These are phyloP conservation scores for Actinostola sp. DNA, from an alignment of 92 coral and sea anemone genomes.

Conservation along the genomic window DNA sequence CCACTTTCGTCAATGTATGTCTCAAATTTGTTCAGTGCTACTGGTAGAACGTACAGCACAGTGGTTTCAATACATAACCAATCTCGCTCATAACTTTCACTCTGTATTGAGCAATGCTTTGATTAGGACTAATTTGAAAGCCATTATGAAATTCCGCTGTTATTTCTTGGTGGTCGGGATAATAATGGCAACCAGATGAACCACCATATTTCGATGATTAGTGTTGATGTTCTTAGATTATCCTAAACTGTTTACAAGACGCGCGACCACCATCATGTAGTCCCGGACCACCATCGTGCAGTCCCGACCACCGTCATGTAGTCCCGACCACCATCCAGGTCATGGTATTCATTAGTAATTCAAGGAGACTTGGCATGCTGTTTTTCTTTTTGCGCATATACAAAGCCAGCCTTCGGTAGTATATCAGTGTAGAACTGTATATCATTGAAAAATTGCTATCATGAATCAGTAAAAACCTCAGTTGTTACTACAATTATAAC, in stretches of 20 bases:
- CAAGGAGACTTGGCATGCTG: too few species aligned
- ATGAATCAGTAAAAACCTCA: too few species aligned
- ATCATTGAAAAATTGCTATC: too few species aligned
- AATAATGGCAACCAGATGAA: conserved; percentile 1
- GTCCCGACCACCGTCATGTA: too few species aligned
- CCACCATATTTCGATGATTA: neutral
- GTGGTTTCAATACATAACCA: neutral
- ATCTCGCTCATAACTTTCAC: neutral
- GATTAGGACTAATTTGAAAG: conserved; percentile 1
- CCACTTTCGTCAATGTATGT: too few species aligned
- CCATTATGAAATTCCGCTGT: neutral
- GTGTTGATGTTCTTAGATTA: neutral
- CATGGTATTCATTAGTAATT: too few species aligned
- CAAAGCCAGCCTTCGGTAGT: too few species aligned
- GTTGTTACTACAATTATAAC: neutral
- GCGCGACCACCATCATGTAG: conserved; percentile 7
- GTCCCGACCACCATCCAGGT: too few species aligned
- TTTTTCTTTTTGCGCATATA: too few species aligned
- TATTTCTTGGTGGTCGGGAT: neutral
- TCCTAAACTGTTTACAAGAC: conserved; percentile 8
- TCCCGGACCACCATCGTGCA: conserved; percentile 6
- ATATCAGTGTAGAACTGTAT: too few species aligned
- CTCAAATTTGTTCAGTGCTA: too few species aligned
- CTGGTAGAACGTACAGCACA: too few species aligned
- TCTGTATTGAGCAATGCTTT: neutral